Conservation (phyloP, 2,888 invertebrate species). For the Nycteola revayana region DNA sequence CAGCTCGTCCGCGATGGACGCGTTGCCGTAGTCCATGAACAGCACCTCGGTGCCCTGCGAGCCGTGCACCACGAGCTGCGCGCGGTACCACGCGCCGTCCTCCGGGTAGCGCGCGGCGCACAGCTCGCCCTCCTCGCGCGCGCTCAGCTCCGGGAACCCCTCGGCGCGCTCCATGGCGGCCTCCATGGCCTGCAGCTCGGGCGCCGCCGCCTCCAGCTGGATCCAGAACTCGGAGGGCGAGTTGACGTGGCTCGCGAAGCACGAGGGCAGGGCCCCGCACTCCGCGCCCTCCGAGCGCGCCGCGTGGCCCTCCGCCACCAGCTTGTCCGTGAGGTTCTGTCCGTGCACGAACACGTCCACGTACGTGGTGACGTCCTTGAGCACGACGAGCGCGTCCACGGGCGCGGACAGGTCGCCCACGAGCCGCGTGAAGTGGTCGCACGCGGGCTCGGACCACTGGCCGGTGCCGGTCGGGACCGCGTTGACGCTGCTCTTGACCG, state of each 20-base stretch:
- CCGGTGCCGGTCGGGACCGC: constrained; percentile 83
- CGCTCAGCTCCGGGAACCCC: constrained; percentile 72
- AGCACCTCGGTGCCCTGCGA: constrained; percentile 83
- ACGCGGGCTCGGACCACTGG: constrained; percentile 85
- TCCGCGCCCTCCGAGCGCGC: constrained; percentile 74
- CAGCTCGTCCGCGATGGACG: constrained; percentile 80
- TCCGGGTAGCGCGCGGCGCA: constrained; percentile 86
- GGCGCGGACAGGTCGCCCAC: constrained; percentile 76
- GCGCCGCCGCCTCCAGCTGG: constrained; percentile 84
- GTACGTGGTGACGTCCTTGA: constrained; percentile 83
- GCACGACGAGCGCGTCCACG: constrained; percentile 77
- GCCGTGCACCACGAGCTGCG: constrained; percentile 82
- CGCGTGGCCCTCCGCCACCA: constrained; percentile 83
- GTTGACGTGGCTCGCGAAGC: constrained; percentile 88
- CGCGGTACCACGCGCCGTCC: constrained; percentile 85
- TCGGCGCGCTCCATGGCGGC: constrained; percentile 80
- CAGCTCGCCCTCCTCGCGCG: constrained; percentile 75
- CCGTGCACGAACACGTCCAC: constrained; percentile 85
- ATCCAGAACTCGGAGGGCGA: constrained; percentile 90
- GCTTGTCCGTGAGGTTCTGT: constrained; percentile 82
- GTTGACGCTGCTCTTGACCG: constrained; percentile 85
- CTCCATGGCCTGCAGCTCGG: constrained; percentile 82
- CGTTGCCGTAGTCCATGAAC: constrained; percentile 87
- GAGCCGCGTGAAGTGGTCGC: constrained; percentile 77
- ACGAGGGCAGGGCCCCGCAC: constrained; percentile 80